phyloP scores from a whole-genome alignment of 2,888 invertebrate species.

The Lacanobia wlatinum region DNA sequence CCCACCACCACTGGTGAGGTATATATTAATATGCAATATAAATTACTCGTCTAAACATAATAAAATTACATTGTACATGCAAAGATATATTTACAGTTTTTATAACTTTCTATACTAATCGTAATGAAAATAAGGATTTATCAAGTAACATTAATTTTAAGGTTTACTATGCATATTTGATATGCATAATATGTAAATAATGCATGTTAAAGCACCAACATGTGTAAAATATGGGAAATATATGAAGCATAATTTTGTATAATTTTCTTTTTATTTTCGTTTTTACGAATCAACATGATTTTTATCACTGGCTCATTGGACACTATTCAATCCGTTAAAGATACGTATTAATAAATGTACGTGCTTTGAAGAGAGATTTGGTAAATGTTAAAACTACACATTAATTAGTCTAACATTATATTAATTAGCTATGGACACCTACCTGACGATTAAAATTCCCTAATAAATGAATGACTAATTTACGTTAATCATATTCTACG shows the following conservation, averaged over 20 bases:
- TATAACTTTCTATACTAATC: slow-evolving; percentile 70
- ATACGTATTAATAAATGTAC: slow-evolving; percentile 68
- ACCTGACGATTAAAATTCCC: slow-evolving; percentile 83
- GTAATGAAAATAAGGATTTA: slow-evolving; percentile 77
- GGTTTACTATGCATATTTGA: slow-evolving; percentile 77
- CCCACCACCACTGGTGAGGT: slow-evolving; percentile 72
- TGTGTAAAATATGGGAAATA: slow-evolving; percentile 74
- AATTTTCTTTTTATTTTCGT: slow-evolving; percentile 44
- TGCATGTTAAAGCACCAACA: slow-evolving; percentile 83
- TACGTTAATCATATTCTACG: slow-evolving; percentile 78
- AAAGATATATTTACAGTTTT: slow-evolving; percentile 81
- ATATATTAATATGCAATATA: slow-evolving; percentile 71
- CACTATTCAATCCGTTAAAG: slow-evolving; percentile 52
- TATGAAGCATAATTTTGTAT: slow-evolving; percentile 73
- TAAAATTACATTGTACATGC: slow-evolving; percentile 79
- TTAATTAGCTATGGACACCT: slow-evolving; percentile 82
- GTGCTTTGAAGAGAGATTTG: slow-evolving; percentile 84
- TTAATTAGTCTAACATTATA: slow-evolving; percentile 78
- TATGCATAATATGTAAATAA: slow-evolving; percentile 77
- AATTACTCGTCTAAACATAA: slow-evolving; percentile 73
- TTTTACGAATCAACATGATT: slow-evolving; percentile 54
- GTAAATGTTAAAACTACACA: slow-evolving; percentile 83
- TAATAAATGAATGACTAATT: slow-evolving; percentile 82
- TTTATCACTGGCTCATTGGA: slow-evolving; percentile 56
- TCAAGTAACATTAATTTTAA: slow-evolving; percentile 78